Conservation (phyloP, 1,140 invertebrate species). For the Drosophila orena region DNA sequence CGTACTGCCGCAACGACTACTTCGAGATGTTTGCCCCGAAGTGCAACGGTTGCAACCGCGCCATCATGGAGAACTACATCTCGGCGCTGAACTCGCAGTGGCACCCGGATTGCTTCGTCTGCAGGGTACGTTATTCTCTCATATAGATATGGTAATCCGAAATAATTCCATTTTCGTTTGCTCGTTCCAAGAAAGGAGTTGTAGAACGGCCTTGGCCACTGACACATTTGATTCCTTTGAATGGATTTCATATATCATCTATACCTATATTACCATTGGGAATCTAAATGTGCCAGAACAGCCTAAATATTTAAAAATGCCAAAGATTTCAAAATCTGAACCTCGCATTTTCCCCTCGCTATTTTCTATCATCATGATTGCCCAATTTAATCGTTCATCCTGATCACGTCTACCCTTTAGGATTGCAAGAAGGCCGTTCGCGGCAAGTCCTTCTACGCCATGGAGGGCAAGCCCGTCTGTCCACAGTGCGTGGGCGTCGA, state of each 20-base stretch:
- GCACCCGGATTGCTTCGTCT: slow-evolving; percentile 99
- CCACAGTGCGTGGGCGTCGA: slow-evolving; percentile 95
- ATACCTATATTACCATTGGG: background rate
- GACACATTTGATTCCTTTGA: background rate
- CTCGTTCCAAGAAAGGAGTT: no score
- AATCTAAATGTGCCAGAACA: background rate
- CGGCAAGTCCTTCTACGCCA: slow-evolving; percentile 97
- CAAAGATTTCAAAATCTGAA: background rate
- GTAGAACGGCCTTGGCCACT: background rate
- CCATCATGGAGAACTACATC: slow-evolving; percentile 99
- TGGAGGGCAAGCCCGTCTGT: slow-evolving; percentile 96
- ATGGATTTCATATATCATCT: background rate
- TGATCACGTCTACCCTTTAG: slow-evolving; percentile 86
- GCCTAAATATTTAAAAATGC: no score
- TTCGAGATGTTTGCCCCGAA: slow-evolving; percentile 99
- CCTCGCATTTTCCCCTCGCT: background rate
- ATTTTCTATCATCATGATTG: background rate
- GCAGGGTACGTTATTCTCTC: slow-evolving; percentile 92
- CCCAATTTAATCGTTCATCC: slow-evolving; percentile 25
- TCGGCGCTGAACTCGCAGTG: slow-evolving; percentile 98
- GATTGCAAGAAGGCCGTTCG: slow-evolving; percentile 96
- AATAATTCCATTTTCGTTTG: background rate
- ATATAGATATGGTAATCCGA: background rate
- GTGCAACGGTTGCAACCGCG: slow-evolving; percentile 97
- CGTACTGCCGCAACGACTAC: slow-evolving; percentile 98